These are phyloP conservation scores for Trachelus iudaicus DNA, from an alignment of 2,888 invertebrate genomes.

Conservation along the genomic window DNA sequence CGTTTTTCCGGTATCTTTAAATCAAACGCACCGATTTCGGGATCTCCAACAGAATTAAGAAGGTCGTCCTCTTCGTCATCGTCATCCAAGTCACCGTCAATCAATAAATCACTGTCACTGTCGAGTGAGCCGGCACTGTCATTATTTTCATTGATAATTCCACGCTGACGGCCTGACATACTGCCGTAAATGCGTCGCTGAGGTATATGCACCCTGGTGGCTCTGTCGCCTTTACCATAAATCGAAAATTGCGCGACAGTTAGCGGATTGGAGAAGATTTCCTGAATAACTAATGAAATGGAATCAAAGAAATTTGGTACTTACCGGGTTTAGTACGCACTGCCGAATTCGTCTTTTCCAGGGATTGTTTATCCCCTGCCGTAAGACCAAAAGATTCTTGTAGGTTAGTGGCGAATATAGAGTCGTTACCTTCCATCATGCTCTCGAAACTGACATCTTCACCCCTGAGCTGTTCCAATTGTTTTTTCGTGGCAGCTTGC, in stretches of 20 bases:
- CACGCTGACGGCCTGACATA: constrained; percentile 66
- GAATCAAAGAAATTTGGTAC: neutral
- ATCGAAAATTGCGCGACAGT: neutral
- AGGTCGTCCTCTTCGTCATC: constrained; percentile 72
- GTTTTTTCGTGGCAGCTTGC: constrained; percentile 67
- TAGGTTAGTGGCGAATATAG: constrained; percentile 59
- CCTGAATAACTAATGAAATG: constrained; percentile 5
- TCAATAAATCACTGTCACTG: constrained; percentile 68
- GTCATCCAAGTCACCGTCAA: constrained; percentile 73
- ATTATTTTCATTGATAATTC: constrained; percentile 53
- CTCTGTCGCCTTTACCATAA: constrained; percentile 17
- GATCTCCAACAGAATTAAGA: constrained; percentile 46
- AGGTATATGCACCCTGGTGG: constrained; percentile 22
- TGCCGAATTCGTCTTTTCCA: constrained; percentile 42
- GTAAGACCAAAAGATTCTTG: constrained; percentile 51
- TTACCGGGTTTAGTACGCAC: constrained; percentile 39
- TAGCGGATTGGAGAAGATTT: neutral
- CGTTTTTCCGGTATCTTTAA: constrained; percentile 54
- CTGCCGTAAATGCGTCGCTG: constrained; percentile 71
- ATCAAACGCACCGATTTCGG: constrained; percentile 49
- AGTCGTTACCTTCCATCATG: constrained; percentile 63
- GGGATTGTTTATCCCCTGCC: constrained; percentile 45
- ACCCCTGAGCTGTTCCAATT: constrained; percentile 69
- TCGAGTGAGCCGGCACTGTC: constrained; percentile 59
- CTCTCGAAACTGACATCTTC: constrained; percentile 69